phyloP scores from a whole-genome alignment of 2,888 invertebrate genomes.

The Cantharis rustica region DNA sequence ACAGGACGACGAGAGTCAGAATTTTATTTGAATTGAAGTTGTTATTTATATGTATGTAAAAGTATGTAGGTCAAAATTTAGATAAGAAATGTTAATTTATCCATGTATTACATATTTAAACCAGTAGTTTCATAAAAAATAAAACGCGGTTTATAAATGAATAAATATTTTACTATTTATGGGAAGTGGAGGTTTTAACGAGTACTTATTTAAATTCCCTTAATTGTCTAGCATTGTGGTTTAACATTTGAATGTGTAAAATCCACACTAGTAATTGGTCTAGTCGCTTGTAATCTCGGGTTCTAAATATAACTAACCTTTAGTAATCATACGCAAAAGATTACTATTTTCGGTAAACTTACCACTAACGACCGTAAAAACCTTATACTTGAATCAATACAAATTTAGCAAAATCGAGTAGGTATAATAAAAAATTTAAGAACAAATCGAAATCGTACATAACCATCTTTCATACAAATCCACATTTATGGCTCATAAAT shows the following conservation, averaged over 20 bases:
- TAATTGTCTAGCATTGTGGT: conserved; percentile 26
- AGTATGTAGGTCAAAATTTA: neutral
- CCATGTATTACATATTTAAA: neutral
- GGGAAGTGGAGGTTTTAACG: neutral
- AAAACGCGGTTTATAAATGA: neutral
- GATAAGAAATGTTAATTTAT: neutral
- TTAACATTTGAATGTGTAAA: conserved; percentile 36
- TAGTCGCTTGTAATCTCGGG: conserved; percentile 40
- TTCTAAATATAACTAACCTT: conserved; percentile 27
- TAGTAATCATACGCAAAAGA: conserved; percentile 40
- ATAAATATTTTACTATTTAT: neutral
- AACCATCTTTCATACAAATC: conserved; percentile 34
- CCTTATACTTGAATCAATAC: neutral
- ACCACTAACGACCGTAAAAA: neutral
- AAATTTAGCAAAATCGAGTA: conserved; percentile 32
- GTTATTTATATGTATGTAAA: conserved; percentile 7
- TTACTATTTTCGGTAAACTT: conserved; percentile 36
- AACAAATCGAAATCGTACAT: conserved; percentile 20
- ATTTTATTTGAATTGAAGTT: conserved; percentile 29
- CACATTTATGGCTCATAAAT: conserved; percentile 36
- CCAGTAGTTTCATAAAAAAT: neutral
- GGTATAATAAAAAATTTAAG: conserved; percentile 34
- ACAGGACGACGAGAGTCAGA: conserved; percentile 22
- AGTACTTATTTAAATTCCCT: conserved; percentile 6
- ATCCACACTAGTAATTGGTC: conserved; percentile 40